These are phyloP conservation scores for Amphiprion clarkii DNA, from an alignment of 2,797 vertebrate species.

Conservation along the genomic window DNA sequence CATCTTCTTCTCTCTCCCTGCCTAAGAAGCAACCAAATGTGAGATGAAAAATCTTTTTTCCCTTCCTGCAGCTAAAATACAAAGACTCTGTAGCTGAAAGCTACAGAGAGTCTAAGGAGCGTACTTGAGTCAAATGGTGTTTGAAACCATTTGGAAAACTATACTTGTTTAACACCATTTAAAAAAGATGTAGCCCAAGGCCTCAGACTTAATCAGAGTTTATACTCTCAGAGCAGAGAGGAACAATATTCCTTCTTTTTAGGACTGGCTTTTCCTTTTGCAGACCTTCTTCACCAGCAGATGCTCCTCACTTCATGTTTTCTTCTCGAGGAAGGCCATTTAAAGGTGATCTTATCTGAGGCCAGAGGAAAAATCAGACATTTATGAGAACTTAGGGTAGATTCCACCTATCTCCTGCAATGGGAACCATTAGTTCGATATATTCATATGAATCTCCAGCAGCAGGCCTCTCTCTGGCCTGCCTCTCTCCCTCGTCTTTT, in stretches of 20 bases:
- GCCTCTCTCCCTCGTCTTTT: constrained; percentile 14
- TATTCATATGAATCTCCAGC: constrained; percentile 63
- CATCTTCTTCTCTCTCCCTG: constrained; percentile 26
- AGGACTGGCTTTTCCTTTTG: neutral
- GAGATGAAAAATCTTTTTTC: constrained; percentile 49
- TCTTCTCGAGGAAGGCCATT: constrained; percentile 20
- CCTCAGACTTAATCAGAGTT: constrained; percentile 33
- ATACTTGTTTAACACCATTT: constrained; percentile 40
- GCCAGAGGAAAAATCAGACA: constrained; percentile 45
- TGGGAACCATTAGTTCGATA: constrained; percentile 61
- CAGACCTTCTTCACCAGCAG: neutral
- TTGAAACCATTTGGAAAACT: constrained; percentile 40
- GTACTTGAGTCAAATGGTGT: constrained; percentile 40
- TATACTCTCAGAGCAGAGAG: neutral
- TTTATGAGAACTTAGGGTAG: constrained; percentile 45
- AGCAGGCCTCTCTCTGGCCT: constrained; percentile 38
- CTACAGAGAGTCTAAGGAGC: constrained; percentile 16
- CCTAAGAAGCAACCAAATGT: constrained; percentile 52
- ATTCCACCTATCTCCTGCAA: constrained; percentile 42
- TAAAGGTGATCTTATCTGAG: constrained; percentile 25
- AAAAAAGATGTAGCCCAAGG: constrained; percentile 37
- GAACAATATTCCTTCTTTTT: constrained; percentile 22
- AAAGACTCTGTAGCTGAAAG: constrained; percentile 34
- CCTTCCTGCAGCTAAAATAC: constrained; percentile 31
- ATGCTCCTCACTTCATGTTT: neutral